Base-by-base conservation (phyloP, 2,113 vertebrate species). In the Argyrosomus japonicus region DNA sequence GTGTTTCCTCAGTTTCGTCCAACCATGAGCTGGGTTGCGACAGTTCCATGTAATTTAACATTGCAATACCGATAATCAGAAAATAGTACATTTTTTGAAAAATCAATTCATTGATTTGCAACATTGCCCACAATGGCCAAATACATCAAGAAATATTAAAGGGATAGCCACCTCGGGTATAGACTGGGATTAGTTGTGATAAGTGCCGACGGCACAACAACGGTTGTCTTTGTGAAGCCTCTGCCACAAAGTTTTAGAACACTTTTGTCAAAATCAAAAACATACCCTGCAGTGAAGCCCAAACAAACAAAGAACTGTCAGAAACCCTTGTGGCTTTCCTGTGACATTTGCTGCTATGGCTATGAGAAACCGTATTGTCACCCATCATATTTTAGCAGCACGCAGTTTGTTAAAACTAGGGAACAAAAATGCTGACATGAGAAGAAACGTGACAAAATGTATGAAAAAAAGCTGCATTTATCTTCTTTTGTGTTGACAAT, bases 291-390 rank as follows among this genome's bases (percentile, higher is more conserved):
- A 57, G 15, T 32, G 14, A 83, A 57, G 7, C 8, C 36, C 36
- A 40, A 8, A 7, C 7, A 9, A 2, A 58, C 15, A n/a, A 0
- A 56, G 3, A 64, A 79, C 40, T 56, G 14, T 19, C 62, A 62
- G 15, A 14, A 14, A 54, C 25, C 6, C 1, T 18, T 75, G 63
- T 75, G 53, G 61, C 56, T 84, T 91, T 91, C 84, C 88, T 88
- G 91, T 53, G 0, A 71, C 54, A 68, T 70, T 63, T 57, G 15
- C 7, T 73, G 19, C 56, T 32, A 5, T 61, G 1, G n/a, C n/a
- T 32, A 3, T 32, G 15, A 75, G 4, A n/a, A 21, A 70, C 51
- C 19, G 43, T 2, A 60, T 27, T 51, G 10, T 53, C 15, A 32
- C 13, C 0, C 1, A 48, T n/a, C 2, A 17, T 23, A 36, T 80